Base-by-base conservation (phyloP, 2,113 vertebrate species). In the Hippolais icterina region DNA sequence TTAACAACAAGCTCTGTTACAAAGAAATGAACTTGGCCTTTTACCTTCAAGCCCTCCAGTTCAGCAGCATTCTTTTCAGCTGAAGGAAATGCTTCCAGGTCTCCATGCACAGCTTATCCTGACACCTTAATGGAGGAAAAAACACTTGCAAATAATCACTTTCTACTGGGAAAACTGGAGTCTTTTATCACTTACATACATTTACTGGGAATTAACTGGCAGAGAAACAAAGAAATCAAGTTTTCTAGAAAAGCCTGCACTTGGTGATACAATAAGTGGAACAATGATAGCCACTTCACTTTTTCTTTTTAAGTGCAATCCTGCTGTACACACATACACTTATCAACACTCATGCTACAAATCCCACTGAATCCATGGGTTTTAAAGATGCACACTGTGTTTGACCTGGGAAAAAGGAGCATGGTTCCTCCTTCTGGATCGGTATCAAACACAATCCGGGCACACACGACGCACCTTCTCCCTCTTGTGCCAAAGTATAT, bases 11-110 rank as follows among this genome's bases (percentile, higher is more conserved):
- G 29, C 46, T 65, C 64, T 85, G 47, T 37, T 76, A 69, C 20
- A 41, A 70, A 74, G 44, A 83, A 49, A 69, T 42, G 0, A 91
- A 39, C 53, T 69, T 69, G 75, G 88, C 71, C 59, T 83, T 74
- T 86, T 52, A 47, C 8, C 0, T 70, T 72, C 66, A 78, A 76
- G 90, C 52, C n/a, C 85, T 94, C 94, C 80, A 68, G 88, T 90
- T 83, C 11, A 11, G 80, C 86, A 96, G 72, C 90, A 95, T 87
- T 95, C 93, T 97, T 95, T 86, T 71, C 29, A 78, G 82, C 60
- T 93, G 92, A 95, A 86, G 64, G 52, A 93, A 93, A 61, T 2
- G 16, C 71, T 96, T 78, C 85, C 72, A 91, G 39, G 52, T 86
- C 53, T 91, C 68, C 42, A 49, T 1, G 0, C 10, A 74, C 16